Base-by-base conservation (phyloP, 2,888 invertebrate genomes). In the Dasysyrphus albostriatus region DNA sequence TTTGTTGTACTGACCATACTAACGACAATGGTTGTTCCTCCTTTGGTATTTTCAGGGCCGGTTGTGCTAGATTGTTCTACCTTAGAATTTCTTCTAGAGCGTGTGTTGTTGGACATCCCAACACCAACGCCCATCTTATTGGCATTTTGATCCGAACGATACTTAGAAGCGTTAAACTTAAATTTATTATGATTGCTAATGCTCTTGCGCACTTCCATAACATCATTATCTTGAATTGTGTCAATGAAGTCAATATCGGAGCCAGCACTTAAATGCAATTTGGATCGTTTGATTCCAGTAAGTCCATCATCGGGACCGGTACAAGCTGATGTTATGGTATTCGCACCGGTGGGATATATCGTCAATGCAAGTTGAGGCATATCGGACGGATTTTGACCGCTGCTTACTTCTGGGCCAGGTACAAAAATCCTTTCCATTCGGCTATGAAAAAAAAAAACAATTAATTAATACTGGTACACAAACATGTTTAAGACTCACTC, bases 281-380 rank as follows among this genome's bases (percentile, higher is more conserved):
- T 95, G 65, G 94, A 94, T 63, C 95, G 93, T 91, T 95, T 95
- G 32, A 97, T 96, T 63, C 95, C 95, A 0, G 96, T 95, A 5
- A 98, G 93, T 1, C 98, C 98, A 79, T 95, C 96, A 89, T 96
- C 96, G 0, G 98, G 98, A 9, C 98, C 98, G 0, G 97, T 96
- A 90, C 95, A 95, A 74, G 97, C 95, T 10, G 96, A 95, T 76
- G 95, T 93, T 70, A 96, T 93, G 67, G 94, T 94, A 73, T 93
- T 93, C 37, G 93, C 90, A 16, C 95, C 94, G 44, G 93, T 93
- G 51, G 93, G 91, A 89, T 94, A 94, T 29, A 91, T 89, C 12
- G 93, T 94, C 65, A 95, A 90, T 78, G 94, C 93, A 78, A 93
- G 94, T 89, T 94, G 94, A 0, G 97, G 96, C 89, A 97, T 93